Base-by-base conservation (phyloP, 2,888 invertebrate species). In the Erebia ligea region DNA sequence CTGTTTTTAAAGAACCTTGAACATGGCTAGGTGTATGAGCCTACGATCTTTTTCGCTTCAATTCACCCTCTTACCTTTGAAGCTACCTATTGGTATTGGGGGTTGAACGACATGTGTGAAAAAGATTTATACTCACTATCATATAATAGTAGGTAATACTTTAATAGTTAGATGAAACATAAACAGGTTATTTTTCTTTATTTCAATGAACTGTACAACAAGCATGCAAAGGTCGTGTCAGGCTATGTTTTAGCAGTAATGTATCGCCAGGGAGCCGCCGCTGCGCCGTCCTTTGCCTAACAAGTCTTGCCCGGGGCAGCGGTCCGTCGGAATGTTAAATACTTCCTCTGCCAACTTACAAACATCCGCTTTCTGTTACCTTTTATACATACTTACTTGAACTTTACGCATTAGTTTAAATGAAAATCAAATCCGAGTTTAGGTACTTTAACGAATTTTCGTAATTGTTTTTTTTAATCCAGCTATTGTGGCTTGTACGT, bases 321-420 rank as follows among this genome's bases (percentile, higher is more conserved):
- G 71, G 68, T 71, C 72, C 78, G 72, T 76, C 79, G 76, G 86
- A 89, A 88, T 87, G 85, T 82, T 87, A 86, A 88, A 86, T 84
- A 87, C 83, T 74, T 79, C 75, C 78, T 81, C 40, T 6, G 54
- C 52, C 17, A 69, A 67, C 58, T 67, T 69, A 72, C 57, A 56
- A 50, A 66, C 52, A 63, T 69, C 56, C 48, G 70, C 40, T 62
- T 72, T 69, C 45, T 54, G 40, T 11, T 64, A 67, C 66, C 54
- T 68, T 62, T 64, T 58, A 63, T 54, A 52, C 9, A 40, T 59
- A 15, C 13, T 48, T 56, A 4, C 48, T 48, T 50, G 65, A 57
- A 54, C 11, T 40, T 56, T 21, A 10, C 17, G 21, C 52, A 73
- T 72, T 34, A 5, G 13, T 13, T 45, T 13, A 45, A 45, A 45